These are phyloP conservation scores for Gobio gobio DNA, from an alignment of 2,113 vertebrate genomes.

Conservation along the genomic window DNA sequence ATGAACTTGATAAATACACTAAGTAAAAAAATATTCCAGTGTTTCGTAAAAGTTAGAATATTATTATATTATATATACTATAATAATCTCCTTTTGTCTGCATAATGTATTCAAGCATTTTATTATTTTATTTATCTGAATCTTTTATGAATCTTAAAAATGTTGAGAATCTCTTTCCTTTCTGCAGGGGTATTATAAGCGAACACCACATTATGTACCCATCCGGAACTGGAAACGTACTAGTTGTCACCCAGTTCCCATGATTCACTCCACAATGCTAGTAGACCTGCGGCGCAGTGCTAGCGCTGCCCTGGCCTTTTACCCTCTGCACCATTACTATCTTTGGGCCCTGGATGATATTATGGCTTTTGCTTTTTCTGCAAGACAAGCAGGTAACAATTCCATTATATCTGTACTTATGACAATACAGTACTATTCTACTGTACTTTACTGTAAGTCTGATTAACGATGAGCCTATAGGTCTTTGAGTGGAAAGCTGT, in stretches of 20 bases:
- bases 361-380: conserved; percentile 88
- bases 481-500: too few relatives aligned
- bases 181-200: conserved; percentile 85
- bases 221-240: conserved; percentile 83
- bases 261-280: conserved; percentile 89
- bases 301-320: conserved; percentile 77
- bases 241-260: conserved; percentile 87
- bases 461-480: not conserved
- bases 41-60: not conserved
- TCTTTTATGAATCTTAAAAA: not conserved
- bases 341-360: conserved; percentile 88
- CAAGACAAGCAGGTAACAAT: conserved; percentile 81
- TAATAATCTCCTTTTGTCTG: not conserved
- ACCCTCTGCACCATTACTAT: conserved; percentile 83
- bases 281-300: conserved; percentile 84
- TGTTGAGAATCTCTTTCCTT: not conserved
- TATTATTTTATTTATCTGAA: too few relatives aligned
- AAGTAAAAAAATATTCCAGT: not conserved
- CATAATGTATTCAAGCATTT: not conserved
- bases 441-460: not conserved
- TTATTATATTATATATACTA: not conserved
- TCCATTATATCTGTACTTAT: not conserved
- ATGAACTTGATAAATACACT: not conserved
- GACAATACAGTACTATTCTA: not conserved
- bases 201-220: conserved; percentile 84